Percentiles rank a stretch among this genome's conserved stretches.
Conservation (phyloP, 2,888 invertebrate species). For the Exocentrus adspersus region DNA sequence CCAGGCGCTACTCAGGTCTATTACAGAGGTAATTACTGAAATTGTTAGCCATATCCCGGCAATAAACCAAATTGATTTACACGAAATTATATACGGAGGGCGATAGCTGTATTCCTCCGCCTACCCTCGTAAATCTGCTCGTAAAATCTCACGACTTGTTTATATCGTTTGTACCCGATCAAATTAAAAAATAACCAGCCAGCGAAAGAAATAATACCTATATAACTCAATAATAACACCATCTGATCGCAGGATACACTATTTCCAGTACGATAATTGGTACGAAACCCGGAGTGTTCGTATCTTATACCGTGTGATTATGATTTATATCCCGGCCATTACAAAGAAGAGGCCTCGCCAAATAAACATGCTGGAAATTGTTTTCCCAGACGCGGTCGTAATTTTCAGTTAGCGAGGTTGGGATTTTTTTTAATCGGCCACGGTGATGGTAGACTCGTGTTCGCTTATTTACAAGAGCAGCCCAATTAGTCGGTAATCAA, state of each 20-base stretch:
- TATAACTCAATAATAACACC: constrained; percentile 50
- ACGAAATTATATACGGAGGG: constrained; percentile 35
- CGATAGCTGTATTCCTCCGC: constrained; percentile 39
- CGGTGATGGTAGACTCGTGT: background rate
- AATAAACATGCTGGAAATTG: constrained; percentile 35
- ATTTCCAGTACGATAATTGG: constrained; percentile 46
- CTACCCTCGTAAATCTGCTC: constrained; percentile 39
- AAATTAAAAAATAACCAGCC: constrained; percentile 43
- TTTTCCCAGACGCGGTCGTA: constrained; percentile 34
- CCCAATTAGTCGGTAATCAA: constrained; percentile 3
- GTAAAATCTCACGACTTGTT: constrained; percentile 42
- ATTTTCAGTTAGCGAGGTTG: constrained; percentile 36
- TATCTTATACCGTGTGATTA: constrained; percentile 41
- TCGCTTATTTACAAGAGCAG: background rate
- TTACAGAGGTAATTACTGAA: constrained; percentile 6
- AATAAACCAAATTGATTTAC: constrained; percentile 44
- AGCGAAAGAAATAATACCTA: constrained; percentile 46
- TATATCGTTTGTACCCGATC: constrained; percentile 35
- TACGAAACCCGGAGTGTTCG: constrained; percentile 35
- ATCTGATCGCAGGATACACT: constrained; percentile 42
- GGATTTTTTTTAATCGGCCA: constrained; percentile 30
- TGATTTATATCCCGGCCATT: constrained; percentile 38
- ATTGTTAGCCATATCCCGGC: constrained; percentile 19
- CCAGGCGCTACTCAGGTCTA: background rate
- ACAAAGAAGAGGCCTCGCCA: constrained; percentile 19